Conservation (phyloP, 2,888 invertebrate genomes). For the Lasioglossum villosulum region DNA sequence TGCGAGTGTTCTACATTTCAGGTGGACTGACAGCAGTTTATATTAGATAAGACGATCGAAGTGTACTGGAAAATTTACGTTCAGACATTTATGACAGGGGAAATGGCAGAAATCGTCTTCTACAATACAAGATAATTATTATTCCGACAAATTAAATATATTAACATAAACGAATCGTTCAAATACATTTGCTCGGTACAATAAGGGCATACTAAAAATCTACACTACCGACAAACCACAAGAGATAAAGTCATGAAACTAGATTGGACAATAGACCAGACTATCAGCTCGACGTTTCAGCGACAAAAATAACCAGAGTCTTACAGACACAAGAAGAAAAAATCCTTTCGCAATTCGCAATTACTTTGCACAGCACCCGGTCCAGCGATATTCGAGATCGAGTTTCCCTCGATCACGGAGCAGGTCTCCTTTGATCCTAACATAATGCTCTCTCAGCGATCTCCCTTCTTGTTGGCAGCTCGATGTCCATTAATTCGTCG, state of each 20-base stretch:
- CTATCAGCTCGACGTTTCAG: neutral
- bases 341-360: neutral
- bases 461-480: neutral
- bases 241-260: no score
- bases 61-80: neutral
- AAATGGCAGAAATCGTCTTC: neutral
- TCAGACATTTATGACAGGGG: neutral
- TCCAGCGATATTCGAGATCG: conserved; percentile 22
- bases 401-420: conserved; percentile 31
- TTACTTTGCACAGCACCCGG: neutral
- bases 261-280: neutral
- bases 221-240: no score
- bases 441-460: conserved; percentile 26
- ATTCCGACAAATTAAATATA: neutral
- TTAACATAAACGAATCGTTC: no score
- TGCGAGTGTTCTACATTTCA: neutral
- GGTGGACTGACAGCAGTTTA: neutral
- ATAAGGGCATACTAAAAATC: no score
- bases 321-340: neutral
- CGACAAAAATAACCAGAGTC: neutral
- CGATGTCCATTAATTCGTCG: conserved; percentile 70
- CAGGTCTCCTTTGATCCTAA: conserved; percentile 50
- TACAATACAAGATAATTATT: neutral
- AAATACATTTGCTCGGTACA: no score
- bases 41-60: conserved; percentile 3